Evolutionary conservation across 2,113 vertebrate genomes (phyloP).

Genomic region (Verasper variegatus): DNA sequence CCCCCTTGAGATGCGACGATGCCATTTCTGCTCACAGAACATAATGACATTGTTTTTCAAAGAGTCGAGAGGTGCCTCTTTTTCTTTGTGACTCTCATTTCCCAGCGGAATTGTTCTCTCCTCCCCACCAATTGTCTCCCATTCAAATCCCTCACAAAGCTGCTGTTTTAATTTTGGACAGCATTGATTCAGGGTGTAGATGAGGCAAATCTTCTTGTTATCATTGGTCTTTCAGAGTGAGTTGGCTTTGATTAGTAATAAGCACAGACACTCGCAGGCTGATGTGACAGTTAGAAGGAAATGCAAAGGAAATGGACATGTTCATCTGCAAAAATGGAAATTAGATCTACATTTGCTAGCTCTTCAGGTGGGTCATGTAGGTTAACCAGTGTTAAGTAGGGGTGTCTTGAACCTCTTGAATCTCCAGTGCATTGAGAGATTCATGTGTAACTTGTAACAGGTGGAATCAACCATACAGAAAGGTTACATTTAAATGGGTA

Average conservation of each 20-base stretch:
- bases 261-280: constrained; percentile 14
- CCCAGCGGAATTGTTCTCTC: constrained; percentile 13
- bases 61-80: constrained; percentile 7
- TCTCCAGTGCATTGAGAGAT: background rate
- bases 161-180: constrained; percentile 20
- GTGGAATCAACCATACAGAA: too few relatives aligned
- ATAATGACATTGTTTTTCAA: constrained; percentile 17
- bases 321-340: background rate
- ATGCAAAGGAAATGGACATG: background rate
- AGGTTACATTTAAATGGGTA: too few relatives aligned
- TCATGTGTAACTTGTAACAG: background rate
- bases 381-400: background rate
- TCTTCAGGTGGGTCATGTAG: background rate
- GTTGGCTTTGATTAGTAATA: constrained; percentile 16
- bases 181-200: constrained; percentile 30
- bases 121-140: background rate
- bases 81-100: constrained; percentile 16
- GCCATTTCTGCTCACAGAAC: constrained; percentile 14
- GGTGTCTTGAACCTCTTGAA: background rate
- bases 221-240: constrained; percentile 5
- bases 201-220: constrained; percentile 44
- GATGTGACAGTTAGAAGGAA: constrained; percentile 15
- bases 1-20: constrained; percentile 7
- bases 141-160: constrained; percentile 19
- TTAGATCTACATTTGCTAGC: background rate